These are phyloP conservation scores for Lamellibrachia satsuma DNA, from an alignment of 2,888 invertebrate species.

Conservation along the genomic window DNA sequence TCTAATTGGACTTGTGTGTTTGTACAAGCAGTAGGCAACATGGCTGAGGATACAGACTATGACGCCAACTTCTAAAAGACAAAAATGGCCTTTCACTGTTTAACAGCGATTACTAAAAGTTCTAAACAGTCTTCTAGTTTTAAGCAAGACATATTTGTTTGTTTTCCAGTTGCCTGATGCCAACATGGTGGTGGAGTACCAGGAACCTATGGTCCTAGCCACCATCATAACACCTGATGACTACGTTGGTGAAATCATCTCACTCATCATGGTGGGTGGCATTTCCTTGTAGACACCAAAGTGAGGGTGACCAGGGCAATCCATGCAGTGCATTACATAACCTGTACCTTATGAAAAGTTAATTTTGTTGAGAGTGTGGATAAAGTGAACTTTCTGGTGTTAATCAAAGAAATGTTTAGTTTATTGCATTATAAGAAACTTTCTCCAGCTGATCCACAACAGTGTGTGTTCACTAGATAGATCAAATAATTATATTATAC, in stretches of 20 bases:
- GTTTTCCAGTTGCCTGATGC: conserved; percentile 28
- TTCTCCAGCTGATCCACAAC: too few relatives aligned
- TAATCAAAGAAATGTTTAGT: background rate
- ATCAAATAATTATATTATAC: too few relatives aligned
- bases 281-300: background rate
- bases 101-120: too few relatives aligned
- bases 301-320: background rate
- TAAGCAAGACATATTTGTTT: background rate
- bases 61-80: too few relatives aligned
- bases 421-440: background rate
- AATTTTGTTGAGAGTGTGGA: background rate
- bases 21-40: too few relatives aligned
- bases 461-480: too few relatives aligned
- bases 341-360: background rate
- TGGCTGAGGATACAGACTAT: too few relatives aligned
- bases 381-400: background rate
- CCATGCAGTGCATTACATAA: background rate
- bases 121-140: too few relatives aligned
- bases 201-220: conserved; percentile 31
- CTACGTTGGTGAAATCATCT: conserved; percentile 55
- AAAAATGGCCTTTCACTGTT: too few relatives aligned
- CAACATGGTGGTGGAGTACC: conserved; percentile 23
- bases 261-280: conserved; percentile 60
- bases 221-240: conserved; percentile 34
- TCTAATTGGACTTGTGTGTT: too few relatives aligned